phyloP scores from a whole-genome alignment of 1,140 invertebrate species.

The Heliconius hermathena region DNA sequence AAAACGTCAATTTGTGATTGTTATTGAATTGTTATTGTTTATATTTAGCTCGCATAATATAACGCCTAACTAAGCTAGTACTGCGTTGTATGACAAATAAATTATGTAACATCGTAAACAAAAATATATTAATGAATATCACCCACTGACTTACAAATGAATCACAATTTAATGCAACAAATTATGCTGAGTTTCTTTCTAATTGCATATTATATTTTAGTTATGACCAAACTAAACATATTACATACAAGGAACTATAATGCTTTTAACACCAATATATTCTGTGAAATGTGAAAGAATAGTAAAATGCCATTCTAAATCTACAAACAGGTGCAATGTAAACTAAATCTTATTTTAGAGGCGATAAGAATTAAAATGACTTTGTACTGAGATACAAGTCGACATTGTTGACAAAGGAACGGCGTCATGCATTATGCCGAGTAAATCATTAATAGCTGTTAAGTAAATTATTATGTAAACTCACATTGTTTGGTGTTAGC shows the following conservation, averaged over 20 bases:
- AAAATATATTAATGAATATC: not conserved
- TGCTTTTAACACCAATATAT: slow-evolving; percentile 3
- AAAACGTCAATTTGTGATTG: not conserved
- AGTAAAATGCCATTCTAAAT: slow-evolving; percentile 9
- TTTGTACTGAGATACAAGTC: slow-evolving; percentile 12
- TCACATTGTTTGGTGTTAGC: slow-evolving; percentile 29
- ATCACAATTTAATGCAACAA: not conserved
- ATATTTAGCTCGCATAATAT: not conserved
- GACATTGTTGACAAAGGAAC: slow-evolving; percentile 30
- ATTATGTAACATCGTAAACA: not conserved
- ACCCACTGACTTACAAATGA: not conserved
- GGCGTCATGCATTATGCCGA: slow-evolving; percentile 32
- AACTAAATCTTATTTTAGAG: not conserved
- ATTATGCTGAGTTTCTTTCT: not conserved
- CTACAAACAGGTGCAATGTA: not conserved
- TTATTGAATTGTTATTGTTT: not conserved
- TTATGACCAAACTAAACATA: not conserved
- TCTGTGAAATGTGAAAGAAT: slow-evolving; percentile 23
- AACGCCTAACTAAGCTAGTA: not conserved
- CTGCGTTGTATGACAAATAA: not conserved
- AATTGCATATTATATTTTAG: not conserved
- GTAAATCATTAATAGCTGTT: slow-evolving; percentile 38
- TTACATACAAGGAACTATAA: not conserved
- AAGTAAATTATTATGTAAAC: slow-evolving; percentile 37
- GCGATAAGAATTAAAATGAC: not conserved